Conservation (phyloP, 2,797 vertebrate species). For the Myiotriccus ornatus region DNA sequence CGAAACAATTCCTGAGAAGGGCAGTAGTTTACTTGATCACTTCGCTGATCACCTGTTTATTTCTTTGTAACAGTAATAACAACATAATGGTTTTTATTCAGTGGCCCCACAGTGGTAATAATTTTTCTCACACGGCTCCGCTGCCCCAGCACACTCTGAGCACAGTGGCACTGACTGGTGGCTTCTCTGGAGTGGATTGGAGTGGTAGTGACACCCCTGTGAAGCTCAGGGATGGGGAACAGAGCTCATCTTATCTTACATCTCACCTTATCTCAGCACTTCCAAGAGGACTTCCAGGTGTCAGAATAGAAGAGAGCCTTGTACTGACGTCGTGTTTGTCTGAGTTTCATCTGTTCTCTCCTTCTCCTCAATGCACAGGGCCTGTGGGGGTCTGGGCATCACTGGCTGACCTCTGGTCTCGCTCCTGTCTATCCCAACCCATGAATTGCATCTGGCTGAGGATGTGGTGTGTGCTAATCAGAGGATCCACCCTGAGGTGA, state of each 20-base stretch:
- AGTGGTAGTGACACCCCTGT: background rate
- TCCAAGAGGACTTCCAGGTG: background rate
- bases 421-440: background rate
- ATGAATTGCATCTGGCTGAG: background rate
- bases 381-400: background rate
- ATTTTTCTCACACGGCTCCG: background rate
- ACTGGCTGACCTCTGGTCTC: background rate
- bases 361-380: background rate
- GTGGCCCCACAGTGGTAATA: background rate
- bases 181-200: background rate
- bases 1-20: background rate
- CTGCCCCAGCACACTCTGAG: background rate
- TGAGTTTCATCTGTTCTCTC: background rate
- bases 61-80: background rate
- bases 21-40: background rate
- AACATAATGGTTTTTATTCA: background rate
- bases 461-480: background rate
- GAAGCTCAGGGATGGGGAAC: background rate
- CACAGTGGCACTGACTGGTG: background rate
- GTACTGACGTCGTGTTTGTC: background rate
- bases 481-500: background rate
- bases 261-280: background rate
- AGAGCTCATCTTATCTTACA: background rate
- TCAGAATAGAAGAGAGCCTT: background rate
- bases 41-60: background rate